A percentile compares a stretch with the other conserved stretches of the same genome.
These are phyloP conservation scores for Lepidocolaptes lacrymiger DNA, from an alignment of 2,797 vertebrate genomes.

Conservation along the genomic window DNA sequence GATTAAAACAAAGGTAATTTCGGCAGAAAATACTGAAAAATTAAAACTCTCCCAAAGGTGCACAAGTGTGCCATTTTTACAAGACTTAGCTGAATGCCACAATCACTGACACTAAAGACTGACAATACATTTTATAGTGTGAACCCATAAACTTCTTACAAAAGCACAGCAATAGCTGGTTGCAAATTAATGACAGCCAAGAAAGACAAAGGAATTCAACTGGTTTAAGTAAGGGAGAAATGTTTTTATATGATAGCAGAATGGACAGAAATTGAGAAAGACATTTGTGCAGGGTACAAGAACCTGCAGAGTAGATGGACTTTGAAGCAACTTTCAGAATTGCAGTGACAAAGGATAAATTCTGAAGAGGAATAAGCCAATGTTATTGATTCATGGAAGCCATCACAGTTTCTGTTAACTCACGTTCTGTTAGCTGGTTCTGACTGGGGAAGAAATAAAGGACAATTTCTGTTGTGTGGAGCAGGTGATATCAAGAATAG, in stretches of 20 bases:
- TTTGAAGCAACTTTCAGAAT: neutral
- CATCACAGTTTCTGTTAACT: neutral
- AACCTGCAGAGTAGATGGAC: neutral
- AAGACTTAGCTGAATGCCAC: neutral
- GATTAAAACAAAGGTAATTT: conserved; percentile 30
- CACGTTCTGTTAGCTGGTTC: neutral
- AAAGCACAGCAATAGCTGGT: neutral
- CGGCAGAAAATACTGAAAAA: conserved; percentile 29
- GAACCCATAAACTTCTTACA: neutral
- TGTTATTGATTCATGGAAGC: neutral
- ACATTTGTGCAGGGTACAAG: neutral
- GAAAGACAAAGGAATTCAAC: neutral
- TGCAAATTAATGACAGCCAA: neutral
- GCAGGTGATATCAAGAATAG: neutral
- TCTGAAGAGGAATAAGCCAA: neutral
- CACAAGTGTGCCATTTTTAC: neutral
- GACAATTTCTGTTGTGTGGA: neutral
- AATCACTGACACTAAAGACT: neutral
- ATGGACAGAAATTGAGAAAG: neutral
- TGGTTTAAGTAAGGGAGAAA: neutral
- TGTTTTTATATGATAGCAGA: neutral
- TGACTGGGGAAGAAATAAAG: conserved; percentile 6
- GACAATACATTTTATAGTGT: neutral
- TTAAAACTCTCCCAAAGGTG: neutral
- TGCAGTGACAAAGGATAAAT: neutral